Conservation (phyloP, 2,888 invertebrate species). For the Tenthredo notha region DNA sequence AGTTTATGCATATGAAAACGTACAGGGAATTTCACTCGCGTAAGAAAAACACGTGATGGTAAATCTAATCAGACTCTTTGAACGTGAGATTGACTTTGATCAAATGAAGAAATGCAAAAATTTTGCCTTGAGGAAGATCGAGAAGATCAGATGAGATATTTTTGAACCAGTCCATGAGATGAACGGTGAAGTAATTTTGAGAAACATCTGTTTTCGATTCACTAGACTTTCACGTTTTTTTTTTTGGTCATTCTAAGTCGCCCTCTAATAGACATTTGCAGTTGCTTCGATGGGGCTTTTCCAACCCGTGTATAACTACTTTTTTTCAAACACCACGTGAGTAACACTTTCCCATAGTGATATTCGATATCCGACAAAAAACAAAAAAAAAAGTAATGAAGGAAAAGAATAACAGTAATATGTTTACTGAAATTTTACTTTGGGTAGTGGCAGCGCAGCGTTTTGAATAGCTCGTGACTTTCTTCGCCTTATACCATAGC, state of each 20-base stretch:
- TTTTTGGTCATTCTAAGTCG: not conserved
- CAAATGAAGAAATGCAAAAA: not conserved
- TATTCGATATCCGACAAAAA: not conserved
- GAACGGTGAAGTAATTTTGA: not conserved
- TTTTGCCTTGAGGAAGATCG: not conserved
- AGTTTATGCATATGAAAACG: not conserved
- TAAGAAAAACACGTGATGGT: not conserved
- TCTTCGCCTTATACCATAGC: not conserved
- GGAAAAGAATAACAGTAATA: constrained; percentile 1
- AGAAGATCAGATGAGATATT: not conserved
- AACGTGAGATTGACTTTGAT: not conserved
- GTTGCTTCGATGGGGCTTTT: not conserved
- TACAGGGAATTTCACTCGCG: not conserved
- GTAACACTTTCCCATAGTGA: not conserved
- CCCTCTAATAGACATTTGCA: constrained; percentile 8
- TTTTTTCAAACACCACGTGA: not conserved
- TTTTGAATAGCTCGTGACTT: not conserved
- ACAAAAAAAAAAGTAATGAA: not conserved
- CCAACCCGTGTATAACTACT: not conserved
- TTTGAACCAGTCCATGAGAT: not conserved
- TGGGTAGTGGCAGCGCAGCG: not conserved
- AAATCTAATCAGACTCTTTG: not conserved
- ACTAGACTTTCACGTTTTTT: constrained; percentile 1
- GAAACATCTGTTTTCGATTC: constrained; percentile 29
- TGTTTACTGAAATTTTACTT: not conserved